A percentile compares a stretch with the other conserved stretches of the same genome.
Evolutionary conservation across 2,888 invertebrate species (phyloP).

Genomic region (Sarcophaga carnaria): DNA sequence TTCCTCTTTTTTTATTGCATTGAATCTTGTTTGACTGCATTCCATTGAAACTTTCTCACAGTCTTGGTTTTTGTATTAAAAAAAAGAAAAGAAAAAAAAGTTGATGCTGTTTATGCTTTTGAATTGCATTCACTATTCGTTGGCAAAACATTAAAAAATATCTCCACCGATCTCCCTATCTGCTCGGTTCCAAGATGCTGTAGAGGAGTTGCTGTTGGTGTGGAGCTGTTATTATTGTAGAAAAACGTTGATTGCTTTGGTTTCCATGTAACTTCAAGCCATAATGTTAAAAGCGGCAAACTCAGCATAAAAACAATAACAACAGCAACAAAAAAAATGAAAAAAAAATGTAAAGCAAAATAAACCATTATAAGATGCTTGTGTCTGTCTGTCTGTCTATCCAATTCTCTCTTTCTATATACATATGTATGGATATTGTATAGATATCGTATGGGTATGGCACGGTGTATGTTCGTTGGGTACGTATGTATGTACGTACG

Average conservation of each 20-base stretch:
- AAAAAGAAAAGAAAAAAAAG: constrained; percentile 7
- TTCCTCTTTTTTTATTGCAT: constrained; percentile 62
- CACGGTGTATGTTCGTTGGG: constrained; percentile 34
- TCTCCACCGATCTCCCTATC: constrained; percentile 34
- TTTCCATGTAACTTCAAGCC: constrained; percentile 69
- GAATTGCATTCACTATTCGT: constrained; percentile 57
- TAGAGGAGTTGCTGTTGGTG: constrained; percentile 10
- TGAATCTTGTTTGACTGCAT: constrained; percentile 80
- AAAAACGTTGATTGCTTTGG: constrained; percentile 67
- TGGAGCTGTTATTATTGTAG: constrained; percentile 32
- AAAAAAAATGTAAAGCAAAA: constrained; percentile 22
- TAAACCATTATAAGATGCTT: constrained; percentile 62
- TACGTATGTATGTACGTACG: constrained; percentile 15
- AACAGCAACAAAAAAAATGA: constrained; percentile 24
- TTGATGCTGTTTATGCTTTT: constrained; percentile 57
- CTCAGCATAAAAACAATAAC: constrained; percentile 48
- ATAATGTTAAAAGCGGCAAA: constrained; percentile 63
- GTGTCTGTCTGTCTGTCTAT: constrained; percentile 1
- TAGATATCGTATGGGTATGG: constrained; percentile 53
- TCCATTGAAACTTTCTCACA: constrained; percentile 82
- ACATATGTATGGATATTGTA: no score
- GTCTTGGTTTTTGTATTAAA: constrained; percentile 72
- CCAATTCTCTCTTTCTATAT: background rate
- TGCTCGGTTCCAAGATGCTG: constrained; percentile 50
- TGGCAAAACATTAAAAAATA: constrained; percentile 56